Percentiles rank a stretch among this genome's conserved stretches.
phyloP scores from a whole-genome alignment of 1,140 invertebrate species.

The Amyelois transitella region DNA sequence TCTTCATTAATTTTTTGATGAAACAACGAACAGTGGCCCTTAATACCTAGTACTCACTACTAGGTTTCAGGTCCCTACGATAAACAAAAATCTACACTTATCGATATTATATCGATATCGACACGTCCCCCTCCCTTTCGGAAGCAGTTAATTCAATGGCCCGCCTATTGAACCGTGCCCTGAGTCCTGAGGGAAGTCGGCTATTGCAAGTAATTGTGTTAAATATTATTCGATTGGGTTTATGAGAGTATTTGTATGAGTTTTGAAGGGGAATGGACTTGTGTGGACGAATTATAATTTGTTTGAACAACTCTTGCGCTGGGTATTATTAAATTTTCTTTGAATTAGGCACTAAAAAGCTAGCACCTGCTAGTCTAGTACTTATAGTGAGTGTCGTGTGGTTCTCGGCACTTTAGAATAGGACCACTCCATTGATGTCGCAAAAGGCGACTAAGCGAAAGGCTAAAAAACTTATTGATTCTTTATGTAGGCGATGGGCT shows the following conservation, averaged over 20 bases:
- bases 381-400: too few relatives aligned
- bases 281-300: too few relatives aligned
- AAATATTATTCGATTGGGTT: not conserved
- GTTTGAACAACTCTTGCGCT: not conserved
- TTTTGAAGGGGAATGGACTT: not conserved
- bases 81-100: not conserved
- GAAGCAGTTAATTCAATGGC: slow-evolving; percentile 30
- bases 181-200: not conserved
- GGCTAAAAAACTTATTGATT: too few relatives aligned
- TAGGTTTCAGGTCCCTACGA: not conserved
- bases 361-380: too few relatives aligned
- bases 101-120: slow-evolving; percentile 10
- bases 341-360: too few relatives aligned
- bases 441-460: too few relatives aligned
- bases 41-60: too few relatives aligned
- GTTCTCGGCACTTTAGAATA: too few relatives aligned
- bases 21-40: too few relatives aligned
- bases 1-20: not conserved
- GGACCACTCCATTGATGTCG: too few relatives aligned
- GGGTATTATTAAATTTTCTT: not conserved
- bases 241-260: not conserved
- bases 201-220: not conserved
- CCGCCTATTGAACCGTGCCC: slow-evolving; percentile 16
- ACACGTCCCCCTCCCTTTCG: slow-evolving; percentile 28
- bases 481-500: too few relatives aligned